Evolutionary conservation across 2,113 vertebrate genomes (phyloP), one percentile per base, ranked within the genome.

Genomic region (Eleginops maclovinus): DNA sequence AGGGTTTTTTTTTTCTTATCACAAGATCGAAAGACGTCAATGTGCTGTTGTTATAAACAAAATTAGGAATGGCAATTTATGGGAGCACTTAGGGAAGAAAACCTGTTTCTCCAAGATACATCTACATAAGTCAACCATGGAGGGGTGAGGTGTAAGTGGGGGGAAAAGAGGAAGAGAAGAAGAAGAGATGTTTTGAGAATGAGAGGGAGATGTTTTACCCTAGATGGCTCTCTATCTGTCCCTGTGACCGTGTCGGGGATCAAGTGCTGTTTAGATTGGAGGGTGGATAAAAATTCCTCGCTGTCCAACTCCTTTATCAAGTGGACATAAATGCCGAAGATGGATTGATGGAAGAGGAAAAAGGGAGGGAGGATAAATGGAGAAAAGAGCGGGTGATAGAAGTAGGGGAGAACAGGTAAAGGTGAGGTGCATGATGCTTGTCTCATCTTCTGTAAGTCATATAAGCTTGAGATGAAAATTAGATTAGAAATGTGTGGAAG

Each of bases 51-150:
- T 44, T 70, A 81, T 60, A 92, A 93, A 92, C 70, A 50, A 61
- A 81, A 91, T 91, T 88, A 82, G 60, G 59, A 51, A 55, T 21
- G 51, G 62, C 72, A 80, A 94, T 93, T 94, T 93, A 95, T 90
- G 87, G 79, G 59, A 87, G 84, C 88, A 92, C 82, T 94, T 94
- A 89, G 77, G 71, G 90, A 83, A 86, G 24, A 92, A 92, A 93
- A 81, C 75, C 61, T 22, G 87, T 91, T 92, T 86, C 79, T 78
- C 76, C 77, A 41, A 69, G 85, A 89, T 50, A 75, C 85, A 86
- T 90, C 89, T 84, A 90, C 86, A 87, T 89, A 79, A 79, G 87
- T 87, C 90, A 87, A 17, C 44, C 5, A 4, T 59, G 67, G 28
- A 28, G 28, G 4, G 13, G 15, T 21, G 51, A 44, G 72, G 31